A percentile compares a stretch with the other conserved stretches of the same genome.
phyloP scores from a whole-genome alignment of 2,113 vertebrate species.

The Penelope pileata region DNA sequence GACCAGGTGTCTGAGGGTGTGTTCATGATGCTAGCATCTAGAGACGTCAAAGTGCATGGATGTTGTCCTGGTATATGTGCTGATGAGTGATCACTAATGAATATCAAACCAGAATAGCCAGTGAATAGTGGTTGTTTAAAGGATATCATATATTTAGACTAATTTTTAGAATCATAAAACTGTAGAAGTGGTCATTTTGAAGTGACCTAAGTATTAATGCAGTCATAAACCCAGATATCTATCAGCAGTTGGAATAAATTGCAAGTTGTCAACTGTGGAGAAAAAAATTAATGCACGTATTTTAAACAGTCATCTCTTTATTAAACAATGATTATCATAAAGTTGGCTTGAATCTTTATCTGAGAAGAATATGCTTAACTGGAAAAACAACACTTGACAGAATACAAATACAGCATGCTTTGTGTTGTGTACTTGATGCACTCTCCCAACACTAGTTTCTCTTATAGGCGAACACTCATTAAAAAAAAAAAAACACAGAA shows the following conservation, averaged over 20 bases:
- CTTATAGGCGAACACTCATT: not conserved
- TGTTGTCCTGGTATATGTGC: not conserved
- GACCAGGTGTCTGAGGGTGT: not conserved
- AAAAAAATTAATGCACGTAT: not conserved
- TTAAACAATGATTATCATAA: not conserved
- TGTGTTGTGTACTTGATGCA: not conserved
- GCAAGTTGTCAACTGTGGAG: rapidly evolving
- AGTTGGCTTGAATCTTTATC: not conserved
- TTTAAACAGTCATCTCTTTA: not conserved
- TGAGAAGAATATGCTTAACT: not conserved
- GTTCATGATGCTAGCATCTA: not conserved
- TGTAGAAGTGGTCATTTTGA: not conserved
- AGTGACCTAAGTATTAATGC: not conserved
- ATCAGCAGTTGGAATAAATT: not conserved
- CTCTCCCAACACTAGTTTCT: not conserved
- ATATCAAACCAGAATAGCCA: not conserved
- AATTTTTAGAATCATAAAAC: not conserved
- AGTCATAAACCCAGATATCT: not conserved
- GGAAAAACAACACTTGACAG: not conserved
- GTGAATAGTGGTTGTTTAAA: not conserved
- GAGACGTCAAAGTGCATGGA: not conserved
- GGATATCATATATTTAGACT: not conserved
- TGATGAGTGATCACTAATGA: not conserved
- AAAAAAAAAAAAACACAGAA: not conserved
- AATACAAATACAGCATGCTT: not conserved